Percentiles rank a stretch among this genome's conserved stretches.
These are phyloP conservation scores for Gymnocephalus cernua DNA, from an alignment of 2,113 vertebrate genomes.

Conservation along the genomic window DNA sequence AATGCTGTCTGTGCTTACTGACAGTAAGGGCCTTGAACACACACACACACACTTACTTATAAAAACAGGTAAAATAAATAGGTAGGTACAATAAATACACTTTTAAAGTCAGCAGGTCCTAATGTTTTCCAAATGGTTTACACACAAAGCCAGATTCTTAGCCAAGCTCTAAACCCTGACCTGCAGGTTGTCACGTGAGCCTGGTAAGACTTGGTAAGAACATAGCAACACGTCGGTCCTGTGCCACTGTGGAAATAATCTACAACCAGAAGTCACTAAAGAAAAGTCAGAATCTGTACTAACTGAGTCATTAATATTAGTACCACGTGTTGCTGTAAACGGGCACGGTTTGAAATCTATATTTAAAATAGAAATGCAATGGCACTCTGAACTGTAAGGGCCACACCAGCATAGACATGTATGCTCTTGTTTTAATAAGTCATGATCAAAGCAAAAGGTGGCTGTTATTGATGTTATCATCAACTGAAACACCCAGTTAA, in stretches of 20 bases:
- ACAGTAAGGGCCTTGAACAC: not conserved
- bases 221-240: conserved; percentile 56
- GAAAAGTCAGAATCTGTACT: not conserved
- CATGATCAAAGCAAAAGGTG: not conserved
- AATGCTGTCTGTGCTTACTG: not conserved
- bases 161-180: conserved; percentile 61
- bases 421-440: not conserved
- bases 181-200: conserved; percentile 61
- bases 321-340: not conserved
- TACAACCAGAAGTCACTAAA: conserved; percentile 1
- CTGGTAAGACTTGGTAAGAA: conserved; percentile 64
- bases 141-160: conserved; percentile 41
- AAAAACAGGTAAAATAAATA: no score
- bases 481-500: not conserved
- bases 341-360: not conserved
- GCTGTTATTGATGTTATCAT: not conserved
- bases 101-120: not conserved
- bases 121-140: conserved; percentile 17
- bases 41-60: not conserved
- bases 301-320: not conserved
- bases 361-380: not conserved
- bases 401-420: not conserved
- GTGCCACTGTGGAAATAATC: conserved; percentile 29
- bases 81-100: not conserved
- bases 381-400: not conserved